These are phyloP conservation scores for Bos javanicus DNA, from an alignment of 2,113 vertebrate genomes.

Conservation along the genomic window DNA sequence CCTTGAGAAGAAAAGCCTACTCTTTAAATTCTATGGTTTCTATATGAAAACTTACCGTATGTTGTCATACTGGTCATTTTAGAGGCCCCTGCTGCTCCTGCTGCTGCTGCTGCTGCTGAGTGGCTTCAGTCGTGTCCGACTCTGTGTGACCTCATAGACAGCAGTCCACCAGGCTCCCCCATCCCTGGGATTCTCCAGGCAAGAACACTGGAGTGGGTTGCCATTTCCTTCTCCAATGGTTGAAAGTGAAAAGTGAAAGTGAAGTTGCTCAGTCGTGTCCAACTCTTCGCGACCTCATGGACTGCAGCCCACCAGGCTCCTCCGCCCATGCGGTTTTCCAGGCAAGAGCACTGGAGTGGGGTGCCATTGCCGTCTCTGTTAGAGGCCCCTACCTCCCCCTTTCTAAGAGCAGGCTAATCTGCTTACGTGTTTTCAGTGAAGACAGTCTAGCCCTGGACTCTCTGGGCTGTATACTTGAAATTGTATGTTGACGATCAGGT, in stretches of 20 bases:
- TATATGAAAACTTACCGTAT: neutral
- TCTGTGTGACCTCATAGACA: too few species aligned
- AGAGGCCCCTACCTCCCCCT: neutral
- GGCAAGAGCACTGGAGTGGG: too few species aligned
- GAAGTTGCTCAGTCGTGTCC: too few species aligned
- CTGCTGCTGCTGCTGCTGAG: neutral
- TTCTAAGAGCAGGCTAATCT: neutral
- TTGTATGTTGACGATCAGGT: neutral
- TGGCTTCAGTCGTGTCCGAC: too few species aligned
- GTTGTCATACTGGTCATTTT: neutral
- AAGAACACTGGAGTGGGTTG: too few species aligned
- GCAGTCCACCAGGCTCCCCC: too few species aligned
- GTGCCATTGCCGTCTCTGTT: neutral
- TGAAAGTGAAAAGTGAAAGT: too few species aligned
- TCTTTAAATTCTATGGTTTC: neutral
- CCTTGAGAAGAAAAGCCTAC: neutral
- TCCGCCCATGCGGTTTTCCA: too few species aligned
- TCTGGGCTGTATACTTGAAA: neutral
- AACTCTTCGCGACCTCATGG: fast-evolving
- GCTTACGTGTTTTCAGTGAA: neutral
- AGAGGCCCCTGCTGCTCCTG: too few species aligned
- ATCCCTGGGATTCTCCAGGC: too few species aligned
- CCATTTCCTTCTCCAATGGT: too few species aligned
- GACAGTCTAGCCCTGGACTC: neutral
- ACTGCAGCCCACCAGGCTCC: too few species aligned